A percentile compares a stretch with the other conserved stretches of the same genome.
These are phyloP conservation scores for Catharus bicknelli DNA, from an alignment of 2,113 vertebrate genomes.

Conservation along the genomic window DNA sequence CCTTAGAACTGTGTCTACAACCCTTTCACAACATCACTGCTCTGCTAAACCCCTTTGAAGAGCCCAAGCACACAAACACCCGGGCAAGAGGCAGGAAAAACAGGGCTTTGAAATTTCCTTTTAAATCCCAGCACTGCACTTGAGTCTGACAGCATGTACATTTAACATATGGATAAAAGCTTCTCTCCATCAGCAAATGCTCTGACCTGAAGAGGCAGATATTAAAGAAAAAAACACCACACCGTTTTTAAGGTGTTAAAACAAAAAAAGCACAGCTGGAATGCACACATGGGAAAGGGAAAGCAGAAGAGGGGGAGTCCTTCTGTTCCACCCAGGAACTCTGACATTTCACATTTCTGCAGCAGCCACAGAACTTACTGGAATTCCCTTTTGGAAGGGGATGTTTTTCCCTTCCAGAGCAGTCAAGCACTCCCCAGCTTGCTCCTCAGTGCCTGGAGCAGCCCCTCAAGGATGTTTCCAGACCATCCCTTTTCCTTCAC, in stretches of 20 bases:
- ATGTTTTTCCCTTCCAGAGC: neutral
- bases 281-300: rapidly evolving
- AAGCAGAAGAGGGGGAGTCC: neutral
- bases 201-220: neutral
- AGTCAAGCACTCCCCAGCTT: neutral
- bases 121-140: neutral
- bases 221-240: neutral
- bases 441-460: neutral
- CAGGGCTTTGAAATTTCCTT: neutral
- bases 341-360: rapidly evolving
- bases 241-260: neutral
- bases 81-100: neutral
- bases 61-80: neutral
- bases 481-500: neutral
- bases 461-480: neutral
- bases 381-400: neutral
- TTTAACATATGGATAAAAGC: neutral
- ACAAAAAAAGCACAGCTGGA: neutral
- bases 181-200: neutral
- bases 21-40: neutral
- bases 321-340: neutral
- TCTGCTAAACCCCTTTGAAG: neutral
- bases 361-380: neutral
- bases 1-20: neutral
- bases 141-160: neutral